These are phyloP conservation scores for Coturnix japonica DNA, from an alignment of 2,113 vertebrate genomes.

Conservation along the genomic window DNA sequence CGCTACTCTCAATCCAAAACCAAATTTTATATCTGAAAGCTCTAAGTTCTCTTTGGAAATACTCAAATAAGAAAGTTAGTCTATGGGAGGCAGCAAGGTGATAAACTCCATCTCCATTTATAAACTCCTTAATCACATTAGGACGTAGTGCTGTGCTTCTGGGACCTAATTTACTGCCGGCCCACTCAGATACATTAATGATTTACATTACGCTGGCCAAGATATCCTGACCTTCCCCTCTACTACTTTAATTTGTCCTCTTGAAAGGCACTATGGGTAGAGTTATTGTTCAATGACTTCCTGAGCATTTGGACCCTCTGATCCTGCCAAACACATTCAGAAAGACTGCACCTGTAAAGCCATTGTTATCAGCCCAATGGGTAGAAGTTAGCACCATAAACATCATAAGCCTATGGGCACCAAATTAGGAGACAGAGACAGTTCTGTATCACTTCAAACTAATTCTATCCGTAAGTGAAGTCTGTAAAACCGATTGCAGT, in stretches of 20 bases:
- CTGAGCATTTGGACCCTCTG: constrained; percentile 45
- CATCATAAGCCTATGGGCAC: constrained; percentile 3
- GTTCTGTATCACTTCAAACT: neutral
- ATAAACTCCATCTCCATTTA: neutral
- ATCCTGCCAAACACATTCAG: neutral
- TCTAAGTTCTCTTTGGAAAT: neutral
- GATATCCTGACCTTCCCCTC: neutral
- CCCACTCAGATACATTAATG: neutral
- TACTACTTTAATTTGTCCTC: neutral
- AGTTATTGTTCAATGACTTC: neutral
- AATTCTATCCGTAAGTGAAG: neutral
- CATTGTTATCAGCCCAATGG: neutral
- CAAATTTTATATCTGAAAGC: neutral
- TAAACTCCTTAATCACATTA: neutral
- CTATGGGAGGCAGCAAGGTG: neutral
- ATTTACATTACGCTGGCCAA: neutral
- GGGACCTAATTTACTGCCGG: neutral
- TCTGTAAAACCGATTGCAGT: neutral
- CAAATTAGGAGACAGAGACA: constrained; percentile 32
- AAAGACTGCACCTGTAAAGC: constrained; percentile 7
- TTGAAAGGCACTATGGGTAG: neutral
- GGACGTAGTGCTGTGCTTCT: accelerated
- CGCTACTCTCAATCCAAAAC: neutral
- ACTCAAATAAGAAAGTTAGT: neutral
- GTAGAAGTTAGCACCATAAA: constrained; percentile 30